phyloP scores from a whole-genome alignment of 1,140 invertebrate genomes.

The Lasioglossum albipes region DNA sequence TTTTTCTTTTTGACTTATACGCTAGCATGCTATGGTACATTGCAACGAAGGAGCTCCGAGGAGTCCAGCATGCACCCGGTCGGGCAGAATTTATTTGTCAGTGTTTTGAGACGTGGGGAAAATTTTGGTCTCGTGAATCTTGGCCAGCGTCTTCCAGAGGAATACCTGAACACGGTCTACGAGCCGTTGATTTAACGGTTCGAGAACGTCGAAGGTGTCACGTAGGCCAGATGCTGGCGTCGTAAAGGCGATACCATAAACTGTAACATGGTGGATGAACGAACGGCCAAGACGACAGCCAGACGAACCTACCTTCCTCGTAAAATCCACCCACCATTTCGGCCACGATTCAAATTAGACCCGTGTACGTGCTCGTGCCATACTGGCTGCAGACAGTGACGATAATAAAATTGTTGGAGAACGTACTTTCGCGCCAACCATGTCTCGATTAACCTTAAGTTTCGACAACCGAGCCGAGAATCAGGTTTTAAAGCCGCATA shows the following conservation, averaged over 20 bases:
- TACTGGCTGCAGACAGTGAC: neutral
- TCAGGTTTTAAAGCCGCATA: neutral
- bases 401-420: no score
- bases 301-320: constrained; percentile 33
- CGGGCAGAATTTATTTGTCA: neutral
- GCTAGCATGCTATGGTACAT: no score
- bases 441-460: neutral
- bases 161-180: constrained; percentile 13
- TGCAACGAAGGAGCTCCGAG: neutral
- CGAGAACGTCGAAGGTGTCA: constrained; percentile 30
- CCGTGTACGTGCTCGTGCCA: neutral
- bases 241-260: constrained; percentile 61
- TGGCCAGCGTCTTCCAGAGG: neutral
- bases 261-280: constrained; percentile 26
- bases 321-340: constrained; percentile 45
- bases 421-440: neutral
- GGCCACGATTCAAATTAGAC: constrained; percentile 41
- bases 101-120: constrained; percentile 1
- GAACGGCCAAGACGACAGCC: constrained; percentile 24
- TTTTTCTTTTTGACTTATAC: no score
- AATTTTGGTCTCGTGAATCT: constrained; percentile 24
- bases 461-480: neutral
- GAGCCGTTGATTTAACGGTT: constrained; percentile 51
- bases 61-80: neutral
- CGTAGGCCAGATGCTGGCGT: constrained; percentile 41